Evolutionary conservation across 2,113 vertebrate species (phyloP), one percentile per base, ranked within the genome.

Genomic region (Panthera uncia): DNA sequence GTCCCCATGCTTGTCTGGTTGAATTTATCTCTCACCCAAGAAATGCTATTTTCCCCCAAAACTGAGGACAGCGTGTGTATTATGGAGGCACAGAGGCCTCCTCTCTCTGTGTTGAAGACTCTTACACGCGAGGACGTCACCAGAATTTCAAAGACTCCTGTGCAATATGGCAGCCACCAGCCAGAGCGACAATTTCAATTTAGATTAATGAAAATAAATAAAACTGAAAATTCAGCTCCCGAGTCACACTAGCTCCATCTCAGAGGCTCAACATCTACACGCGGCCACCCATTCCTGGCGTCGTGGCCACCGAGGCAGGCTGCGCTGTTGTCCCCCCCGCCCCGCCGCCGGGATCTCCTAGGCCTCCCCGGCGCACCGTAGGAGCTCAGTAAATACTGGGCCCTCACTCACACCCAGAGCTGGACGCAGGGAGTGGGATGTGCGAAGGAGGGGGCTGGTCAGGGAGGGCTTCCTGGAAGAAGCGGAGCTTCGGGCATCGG

Each of bases 21-120:
- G 11, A 23, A 27, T 6, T 3, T 36, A 29, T 50, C 50, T 57
- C 57, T 84, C 29, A 50, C 29, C 41, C 1, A 1, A 7, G 80
- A 61, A 33, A 19, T 0, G 7, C 36, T 7, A 1, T 16, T 25
- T 19, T 18, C 25, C 63, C 15, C 36, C 8, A 38, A 9, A 25
- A n/a, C 41, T 6, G 38, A 19, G 55, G 4, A 7, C 45, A 21
- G 14, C 4, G 1, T 0, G 7, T 3, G 13, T 7, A 19, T 45
- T 1, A 7, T 15, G 0, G 6, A 48, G 36, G 48, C 12, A 0
- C 11, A 0, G 25, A 16, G 21, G 27, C 5, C 10, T 0, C 41
- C 31, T 45, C 33, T 25, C n/a, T 36, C 41, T 1, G 0, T 0
- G 31, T 7, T 3, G 5, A 66, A 18, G 31, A 14, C 1, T 1